Percentiles rank a stretch among this genome's conserved stretches.
These are phyloP conservation scores for Noctua pronuba DNA, from an alignment of 2,888 invertebrate species.

Conservation along the genomic window DNA sequence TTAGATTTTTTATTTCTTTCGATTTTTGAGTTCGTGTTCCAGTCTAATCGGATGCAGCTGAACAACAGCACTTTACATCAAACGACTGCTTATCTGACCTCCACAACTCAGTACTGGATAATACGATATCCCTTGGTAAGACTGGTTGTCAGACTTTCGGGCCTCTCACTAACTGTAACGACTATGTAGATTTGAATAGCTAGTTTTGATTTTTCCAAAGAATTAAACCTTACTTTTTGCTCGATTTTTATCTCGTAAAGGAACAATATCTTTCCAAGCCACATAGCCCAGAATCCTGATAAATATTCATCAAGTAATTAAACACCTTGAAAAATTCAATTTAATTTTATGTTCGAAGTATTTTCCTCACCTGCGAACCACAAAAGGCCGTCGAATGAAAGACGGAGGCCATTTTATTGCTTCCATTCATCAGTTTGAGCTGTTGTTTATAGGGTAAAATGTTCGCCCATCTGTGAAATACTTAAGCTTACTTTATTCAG, in stretches of 20 bases:
- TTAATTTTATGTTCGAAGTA: constrained; percentile 55
- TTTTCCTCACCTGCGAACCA: constrained; percentile 72
- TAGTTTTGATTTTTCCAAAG: not conserved
- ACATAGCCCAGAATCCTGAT: constrained; percentile 20
- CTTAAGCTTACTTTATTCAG: constrained; percentile 62
- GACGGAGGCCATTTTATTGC: constrained; percentile 71
- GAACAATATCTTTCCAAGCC: constrained; percentile 14
- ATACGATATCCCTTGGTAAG: not conserved
- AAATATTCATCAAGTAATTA: constrained; percentile 53
- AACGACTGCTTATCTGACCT: not conserved
- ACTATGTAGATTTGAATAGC: not conserved
- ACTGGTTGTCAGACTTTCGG: not conserved
- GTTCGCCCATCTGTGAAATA: constrained; percentile 43
- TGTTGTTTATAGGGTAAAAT: constrained; percentile 62
- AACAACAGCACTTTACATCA: not conserved
- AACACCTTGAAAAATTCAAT: constrained; percentile 43
- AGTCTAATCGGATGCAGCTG: not conserved
- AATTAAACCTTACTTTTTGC: not conserved
- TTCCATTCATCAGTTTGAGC: constrained; percentile 70
- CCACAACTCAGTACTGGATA: not conserved
- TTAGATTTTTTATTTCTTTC: not conserved
- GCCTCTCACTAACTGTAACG: not conserved
- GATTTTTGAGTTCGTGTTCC: not conserved
- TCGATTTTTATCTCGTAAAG: not conserved
- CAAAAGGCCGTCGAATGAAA: constrained; percentile 70